A percentile compares a stretch with the other conserved stretches of the same genome.
Evolutionary conservation across 2,797 vertebrate species (phyloP).

Genomic region (Clarias platycephalus): DNA sequence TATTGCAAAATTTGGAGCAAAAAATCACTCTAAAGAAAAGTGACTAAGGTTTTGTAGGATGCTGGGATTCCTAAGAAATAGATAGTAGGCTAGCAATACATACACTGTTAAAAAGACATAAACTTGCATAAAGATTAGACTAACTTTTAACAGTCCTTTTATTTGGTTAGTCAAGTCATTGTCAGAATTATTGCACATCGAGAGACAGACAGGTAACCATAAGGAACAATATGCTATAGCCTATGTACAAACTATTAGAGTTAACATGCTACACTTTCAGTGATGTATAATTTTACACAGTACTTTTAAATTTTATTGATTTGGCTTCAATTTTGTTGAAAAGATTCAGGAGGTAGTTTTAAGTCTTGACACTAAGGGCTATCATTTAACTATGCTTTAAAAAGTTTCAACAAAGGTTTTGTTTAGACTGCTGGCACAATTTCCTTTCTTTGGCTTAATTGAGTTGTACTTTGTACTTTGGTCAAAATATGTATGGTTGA

Average conservation of each 20-base stretch:
- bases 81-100: constrained; percentile 1
- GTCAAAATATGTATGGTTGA: constrained; percentile 60
- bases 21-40: neutral
- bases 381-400: constrained; percentile 52
- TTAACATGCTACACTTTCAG: constrained; percentile 46
- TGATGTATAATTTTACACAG: neutral
- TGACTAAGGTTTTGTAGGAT: neutral
- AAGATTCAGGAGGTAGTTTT: constrained; percentile 33
- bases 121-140: constrained; percentile 48
- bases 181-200: constrained; percentile 73
- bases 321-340: constrained; percentile 1
- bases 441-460: constrained; percentile 61
- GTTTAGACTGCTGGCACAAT: constrained; percentile 57
- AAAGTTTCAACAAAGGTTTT: constrained; percentile 44
- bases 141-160: constrained; percentile 56
- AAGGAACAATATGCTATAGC: constrained; percentile 54
- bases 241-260: constrained; percentile 50
- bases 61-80: constrained; percentile 27
- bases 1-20: constrained; percentile 1
- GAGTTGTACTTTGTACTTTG: constrained; percentile 59
- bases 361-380: constrained; percentile 15
- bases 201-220: constrained; percentile 60
- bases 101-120: constrained; percentile 46
- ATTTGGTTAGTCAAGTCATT: constrained; percentile 68
- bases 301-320: neutral